Evolutionary conservation across 1,140 invertebrate species (phyloP).

Genomic region (Holotrichia oblita): DNA sequence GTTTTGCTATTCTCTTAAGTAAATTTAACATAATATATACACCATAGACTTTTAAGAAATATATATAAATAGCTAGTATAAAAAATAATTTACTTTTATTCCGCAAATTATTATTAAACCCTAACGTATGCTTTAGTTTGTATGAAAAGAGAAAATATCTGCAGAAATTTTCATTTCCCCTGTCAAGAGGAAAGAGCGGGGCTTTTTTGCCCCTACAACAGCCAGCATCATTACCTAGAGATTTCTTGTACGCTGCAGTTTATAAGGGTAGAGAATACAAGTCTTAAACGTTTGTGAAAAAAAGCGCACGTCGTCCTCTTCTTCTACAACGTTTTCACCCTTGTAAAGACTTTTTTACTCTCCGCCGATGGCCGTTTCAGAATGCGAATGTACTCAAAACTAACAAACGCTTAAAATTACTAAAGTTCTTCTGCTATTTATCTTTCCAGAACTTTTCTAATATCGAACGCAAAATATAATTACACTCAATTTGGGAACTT

Average conservation of each 20-base stretch:
- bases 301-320: neutral
- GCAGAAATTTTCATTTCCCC: neutral
- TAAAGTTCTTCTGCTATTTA: constrained; percentile 28
- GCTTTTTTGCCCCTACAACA: neutral
- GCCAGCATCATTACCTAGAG: constrained; percentile 30
- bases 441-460: constrained; percentile 26
- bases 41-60: no score
- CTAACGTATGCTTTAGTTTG: neutral
- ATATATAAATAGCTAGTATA: no score
- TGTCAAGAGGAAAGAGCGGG: neutral
- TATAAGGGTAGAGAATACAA: constrained; percentile 30
- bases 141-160: neutral
- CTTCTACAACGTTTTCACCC: neutral
- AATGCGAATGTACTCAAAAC: constrained; percentile 19
- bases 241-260: constrained; percentile 23
- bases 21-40: neutral
- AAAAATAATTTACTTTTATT: no score
- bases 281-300: neutral
- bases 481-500: constrained; percentile 31
- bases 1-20: neutral
- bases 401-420: constrained; percentile 32
- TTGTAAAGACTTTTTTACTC: neutral
- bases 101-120: neutral
- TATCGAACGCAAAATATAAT: constrained; percentile 37
- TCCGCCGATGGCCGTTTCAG: neutral